Evolutionary conservation across 2,113 vertebrate genomes (phyloP).

Genomic region (Gyps fulvus): DNA sequence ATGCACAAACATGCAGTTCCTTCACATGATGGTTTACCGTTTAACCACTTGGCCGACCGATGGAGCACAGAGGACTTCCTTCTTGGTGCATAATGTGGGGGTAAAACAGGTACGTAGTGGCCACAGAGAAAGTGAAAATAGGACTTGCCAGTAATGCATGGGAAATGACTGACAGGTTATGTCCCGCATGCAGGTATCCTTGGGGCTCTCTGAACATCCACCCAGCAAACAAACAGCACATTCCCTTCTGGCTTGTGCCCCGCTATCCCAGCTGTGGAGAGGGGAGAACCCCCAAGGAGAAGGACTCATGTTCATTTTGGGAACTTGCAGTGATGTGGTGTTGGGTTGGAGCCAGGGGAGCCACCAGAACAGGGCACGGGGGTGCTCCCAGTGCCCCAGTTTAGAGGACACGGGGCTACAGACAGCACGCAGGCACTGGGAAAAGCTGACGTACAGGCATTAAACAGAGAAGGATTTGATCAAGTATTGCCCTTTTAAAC

Average conservation of each 20-base stretch:
- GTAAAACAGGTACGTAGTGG: neutral
- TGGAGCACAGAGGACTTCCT: neutral
- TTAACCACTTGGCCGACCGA: neutral
- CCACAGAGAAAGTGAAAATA: neutral
- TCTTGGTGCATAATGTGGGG: neutral
- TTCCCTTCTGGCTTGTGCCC: neutral
- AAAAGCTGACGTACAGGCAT: neutral
- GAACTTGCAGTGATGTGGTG: fast-evolving
- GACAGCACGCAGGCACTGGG: neutral
- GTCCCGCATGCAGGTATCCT: neutral
- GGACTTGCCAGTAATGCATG: neutral
- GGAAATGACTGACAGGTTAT: neutral
- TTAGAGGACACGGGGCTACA: neutral
- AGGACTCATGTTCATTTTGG: neutral
- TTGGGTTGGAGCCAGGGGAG: neutral
- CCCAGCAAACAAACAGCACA: neutral
- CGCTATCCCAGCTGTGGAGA: neutral
- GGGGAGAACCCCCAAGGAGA: neutral
- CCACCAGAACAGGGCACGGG: neutral
- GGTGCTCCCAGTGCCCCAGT: neutral
- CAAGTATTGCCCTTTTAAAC: neutral
- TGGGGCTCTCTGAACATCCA: neutral
- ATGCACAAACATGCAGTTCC: neutral
- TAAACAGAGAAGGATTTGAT: neutral
- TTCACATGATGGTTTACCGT: neutral